phyloP scores from a whole-genome alignment of 1,140 invertebrate genomes.

The Magallana gigas region DNA sequence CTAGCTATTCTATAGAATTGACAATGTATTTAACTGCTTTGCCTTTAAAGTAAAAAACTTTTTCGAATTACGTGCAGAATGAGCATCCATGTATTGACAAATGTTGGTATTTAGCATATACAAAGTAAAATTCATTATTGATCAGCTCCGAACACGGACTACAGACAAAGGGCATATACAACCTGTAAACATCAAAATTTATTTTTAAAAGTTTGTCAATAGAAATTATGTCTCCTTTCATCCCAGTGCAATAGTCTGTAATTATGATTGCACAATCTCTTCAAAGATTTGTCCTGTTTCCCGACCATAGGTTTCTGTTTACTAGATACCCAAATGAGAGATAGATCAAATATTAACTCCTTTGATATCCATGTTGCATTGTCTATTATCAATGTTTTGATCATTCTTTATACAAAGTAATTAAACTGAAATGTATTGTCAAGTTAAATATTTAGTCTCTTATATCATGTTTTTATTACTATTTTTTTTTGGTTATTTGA shows the following conservation, averaged over 20 bases:
- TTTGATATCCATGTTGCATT: background rate
- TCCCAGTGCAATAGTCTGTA: background rate
- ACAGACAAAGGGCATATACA: background rate
- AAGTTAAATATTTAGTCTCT: background rate
- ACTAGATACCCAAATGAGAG: background rate
- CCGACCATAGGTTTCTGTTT: background rate
- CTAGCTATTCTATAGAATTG: too few species aligned
- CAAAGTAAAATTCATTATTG: background rate
- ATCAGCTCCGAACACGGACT: background rate
- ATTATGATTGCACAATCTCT: slow-evolving; percentile 15
- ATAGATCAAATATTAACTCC: slow-evolving; percentile 4
- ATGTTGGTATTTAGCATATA: background rate
- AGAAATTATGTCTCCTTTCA: background rate
- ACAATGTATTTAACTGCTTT: too few species aligned
- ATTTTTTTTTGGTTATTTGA: too few species aligned
- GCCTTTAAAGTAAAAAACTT: too few species aligned
- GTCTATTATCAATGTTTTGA: background rate
- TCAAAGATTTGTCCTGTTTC: background rate
- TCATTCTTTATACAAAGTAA: background rate
- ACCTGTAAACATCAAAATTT: background rate
- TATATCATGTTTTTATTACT: too few species aligned
- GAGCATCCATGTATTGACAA: too few species aligned
- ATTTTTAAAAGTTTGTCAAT: background rate
- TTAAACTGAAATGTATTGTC: background rate
- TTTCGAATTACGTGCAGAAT: too few species aligned